Conservation (phyloP, 2,113 vertebrate genomes). For the Colinus virginianus region DNA sequence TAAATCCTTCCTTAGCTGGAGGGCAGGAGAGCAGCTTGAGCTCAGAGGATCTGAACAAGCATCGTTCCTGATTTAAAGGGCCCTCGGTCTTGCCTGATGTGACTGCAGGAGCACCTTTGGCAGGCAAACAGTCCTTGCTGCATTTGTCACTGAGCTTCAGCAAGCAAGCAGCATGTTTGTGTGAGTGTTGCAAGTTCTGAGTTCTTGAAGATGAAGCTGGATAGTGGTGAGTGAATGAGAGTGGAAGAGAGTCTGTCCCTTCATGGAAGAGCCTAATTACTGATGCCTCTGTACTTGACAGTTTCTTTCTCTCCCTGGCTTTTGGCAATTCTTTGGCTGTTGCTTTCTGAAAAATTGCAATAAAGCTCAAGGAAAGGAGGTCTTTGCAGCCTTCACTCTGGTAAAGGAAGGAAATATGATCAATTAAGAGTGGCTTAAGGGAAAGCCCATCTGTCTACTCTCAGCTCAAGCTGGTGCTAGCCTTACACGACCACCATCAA, state of each 20-base stretch:
- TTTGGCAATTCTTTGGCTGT: neutral
- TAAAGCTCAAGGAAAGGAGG: slow-evolving; percentile 5
- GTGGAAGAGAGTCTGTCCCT: neutral
- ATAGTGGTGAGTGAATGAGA: neutral
- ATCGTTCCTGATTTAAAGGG: neutral
- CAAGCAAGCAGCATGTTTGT: neutral
- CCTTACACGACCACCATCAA: neutral
- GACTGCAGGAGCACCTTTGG: neutral
- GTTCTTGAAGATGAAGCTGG: neutral
- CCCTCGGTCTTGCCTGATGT: neutral
- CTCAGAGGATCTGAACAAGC: neutral
- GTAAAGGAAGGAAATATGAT: rapidly evolving
- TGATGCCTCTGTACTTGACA: neutral
- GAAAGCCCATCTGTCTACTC: neutral
- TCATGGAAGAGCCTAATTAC: neutral
- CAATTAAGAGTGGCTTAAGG: too few relatives aligned
- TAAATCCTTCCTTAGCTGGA: neutral
- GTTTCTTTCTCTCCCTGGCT: neutral
- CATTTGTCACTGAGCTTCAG: neutral
- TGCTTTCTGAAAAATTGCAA: neutral
- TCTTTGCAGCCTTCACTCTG: neutral
- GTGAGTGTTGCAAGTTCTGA: neutral
- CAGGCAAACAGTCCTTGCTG: neutral
- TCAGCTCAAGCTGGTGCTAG: neutral
- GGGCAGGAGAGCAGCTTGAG: neutral